Base-by-base conservation (phyloP, 2,888 invertebrate species). In the Pachydiplax longipennis region DNA sequence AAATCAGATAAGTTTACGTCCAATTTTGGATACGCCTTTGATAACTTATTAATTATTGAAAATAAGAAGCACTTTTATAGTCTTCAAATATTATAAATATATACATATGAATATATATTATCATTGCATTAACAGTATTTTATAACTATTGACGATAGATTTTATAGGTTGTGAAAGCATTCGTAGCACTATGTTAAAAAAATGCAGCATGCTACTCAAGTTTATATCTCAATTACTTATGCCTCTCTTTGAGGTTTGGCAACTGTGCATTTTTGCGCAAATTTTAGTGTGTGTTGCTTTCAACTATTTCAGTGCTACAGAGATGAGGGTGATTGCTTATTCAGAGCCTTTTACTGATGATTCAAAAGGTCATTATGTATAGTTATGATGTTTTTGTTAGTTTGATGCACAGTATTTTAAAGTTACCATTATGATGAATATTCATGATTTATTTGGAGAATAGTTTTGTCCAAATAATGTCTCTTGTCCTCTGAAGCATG, bases 101-200 rank as follows among this genome's bases (percentile, higher is more conserved):
- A 87, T 87, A 73, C n/a, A 73, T 73, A 73, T 25, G 73, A 73
- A 73, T 73, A 73, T 73, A 87, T 87, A 87, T 40, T 87, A n/a
- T 87, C 87, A 87, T 87, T 87, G n/a, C 37, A 87, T 87, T 65
- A 58, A 87, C 87, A 87, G 61, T 87, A 87, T 87, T 87, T 87
- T 87, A 58, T 87, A 87, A 87, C 58, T 37, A 61, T 18, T 87
- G 87, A 61, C 65, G 37, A 87, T 87, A 87, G 87, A 87, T 87
- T 87, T 87, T 87, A 87, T 87, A 61, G 87, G 61, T 87, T 87
- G 61, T 87, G 87, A 87, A 87, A 40, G 83, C 83, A 83, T 83
- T 31, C 65, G n/a, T 37, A 61, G 65, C 61, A 61, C 37, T 22
- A 61, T 87, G 58, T 87, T 35, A 37, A 87, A 37, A 40, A 44